A percentile compares a stretch with the other conserved stretches of the same genome.
Evolutionary conservation across 1,140 invertebrate species (phyloP).

Genomic region (Cryptotermes secundus): DNA sequence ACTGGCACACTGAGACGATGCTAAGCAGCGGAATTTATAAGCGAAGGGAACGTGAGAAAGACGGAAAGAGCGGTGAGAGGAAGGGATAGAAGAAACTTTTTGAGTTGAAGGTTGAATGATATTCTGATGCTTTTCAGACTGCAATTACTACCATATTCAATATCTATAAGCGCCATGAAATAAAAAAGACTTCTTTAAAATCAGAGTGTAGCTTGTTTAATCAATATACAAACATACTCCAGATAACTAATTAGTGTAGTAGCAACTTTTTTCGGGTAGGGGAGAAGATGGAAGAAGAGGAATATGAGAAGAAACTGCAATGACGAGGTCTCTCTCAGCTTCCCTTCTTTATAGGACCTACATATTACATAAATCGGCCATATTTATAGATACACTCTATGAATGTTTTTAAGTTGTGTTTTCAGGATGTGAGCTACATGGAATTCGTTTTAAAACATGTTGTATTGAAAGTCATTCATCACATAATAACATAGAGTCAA

Average conservation of each 20-base stretch:
- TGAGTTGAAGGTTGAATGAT: not conserved
- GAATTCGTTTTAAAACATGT: slow-evolving; percentile 10
- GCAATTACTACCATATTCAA: slow-evolving; percentile 8
- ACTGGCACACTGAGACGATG: not conserved
- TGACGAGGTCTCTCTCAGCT: not conserved
- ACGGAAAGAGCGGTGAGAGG: not conserved
- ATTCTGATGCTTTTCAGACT: not conserved
- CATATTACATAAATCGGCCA: not conserved
- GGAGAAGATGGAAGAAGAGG: not conserved
- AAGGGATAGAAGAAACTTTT: not conserved
- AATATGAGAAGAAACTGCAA: not conserved
- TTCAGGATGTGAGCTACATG: not conserved
- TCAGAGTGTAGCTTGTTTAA: not conserved
- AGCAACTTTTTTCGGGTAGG: not conserved
- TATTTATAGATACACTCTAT: not conserved
- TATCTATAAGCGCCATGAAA: not conserved
- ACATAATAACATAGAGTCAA: not conserved
- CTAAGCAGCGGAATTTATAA: not conserved
- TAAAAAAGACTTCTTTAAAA: slow-evolving; percentile 9
- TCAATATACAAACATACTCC: slow-evolving; percentile 17
- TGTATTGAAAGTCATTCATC: slow-evolving; percentile 17
- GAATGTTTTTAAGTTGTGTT: slow-evolving; percentile 1
- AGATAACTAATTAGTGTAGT: slow-evolving; percentile 15
- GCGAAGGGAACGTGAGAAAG: not conserved
- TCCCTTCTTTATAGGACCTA: not conserved